Evolutionary conservation across 2,797 vertebrate genomes (phyloP).

Genomic region (Protosalanx chinensis): DNA sequence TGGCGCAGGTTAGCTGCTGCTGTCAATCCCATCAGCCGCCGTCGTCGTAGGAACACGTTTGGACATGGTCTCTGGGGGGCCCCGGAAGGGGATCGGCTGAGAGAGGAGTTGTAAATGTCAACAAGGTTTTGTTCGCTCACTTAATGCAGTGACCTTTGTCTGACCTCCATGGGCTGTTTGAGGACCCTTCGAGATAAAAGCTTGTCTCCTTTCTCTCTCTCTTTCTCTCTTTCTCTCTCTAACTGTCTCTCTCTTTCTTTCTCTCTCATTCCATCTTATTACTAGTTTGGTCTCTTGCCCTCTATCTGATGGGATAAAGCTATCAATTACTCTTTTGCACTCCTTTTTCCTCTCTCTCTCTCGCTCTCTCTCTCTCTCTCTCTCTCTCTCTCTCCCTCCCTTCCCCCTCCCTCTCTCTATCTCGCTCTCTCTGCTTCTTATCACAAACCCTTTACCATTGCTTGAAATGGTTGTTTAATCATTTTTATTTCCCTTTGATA

Average conservation of each 20-base stretch:
- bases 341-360: too few species aligned
- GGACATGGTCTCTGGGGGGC: constrained; percentile 48
- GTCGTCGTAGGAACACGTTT: constrained; percentile 40
- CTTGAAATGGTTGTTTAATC: too few species aligned
- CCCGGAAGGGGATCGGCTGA: constrained; percentile 46
- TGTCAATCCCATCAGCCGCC: background rate
- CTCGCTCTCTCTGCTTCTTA: too few species aligned
- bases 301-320: too few species aligned
- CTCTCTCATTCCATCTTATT: constrained; percentile 26
- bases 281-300: background rate
- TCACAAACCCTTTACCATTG: too few species aligned
- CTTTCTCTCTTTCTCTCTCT: constrained; percentile 3
- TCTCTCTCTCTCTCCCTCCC: too few species aligned
- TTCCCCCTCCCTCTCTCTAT: too few species aligned
- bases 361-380: too few species aligned
- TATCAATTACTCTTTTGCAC: too few species aligned
- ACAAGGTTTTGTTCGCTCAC: constrained; percentile 52
- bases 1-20: background rate
- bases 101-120: constrained; percentile 41
- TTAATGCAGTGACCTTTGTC: constrained; percentile 51
- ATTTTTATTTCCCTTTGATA: too few species aligned
- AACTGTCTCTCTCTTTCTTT: constrained; percentile 26
- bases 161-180: constrained; percentile 50
- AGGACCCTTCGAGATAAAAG: constrained; percentile 10
- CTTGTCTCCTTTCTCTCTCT: constrained; percentile 2